Evolutionary conservation across 1,140 invertebrate genomes (phyloP), one percentile per base, ranked within the genome.

Genomic region (Cepaea nemoralis): DNA sequence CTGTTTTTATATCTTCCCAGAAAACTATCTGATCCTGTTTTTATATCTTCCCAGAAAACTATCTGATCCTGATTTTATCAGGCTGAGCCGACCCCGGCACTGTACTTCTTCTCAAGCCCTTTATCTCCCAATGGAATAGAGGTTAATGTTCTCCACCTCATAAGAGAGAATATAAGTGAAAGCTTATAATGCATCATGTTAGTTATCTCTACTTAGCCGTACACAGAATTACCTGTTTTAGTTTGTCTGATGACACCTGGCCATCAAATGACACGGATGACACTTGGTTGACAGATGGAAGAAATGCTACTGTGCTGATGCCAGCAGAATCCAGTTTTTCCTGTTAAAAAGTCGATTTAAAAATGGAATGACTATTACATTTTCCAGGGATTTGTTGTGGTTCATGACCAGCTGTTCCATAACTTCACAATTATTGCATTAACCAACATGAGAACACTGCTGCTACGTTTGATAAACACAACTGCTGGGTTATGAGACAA

Each of bases 221-320:
- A 33, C 66, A 69, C 14, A 16, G 39, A 63, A 33, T 80, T 83
- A 89, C 90, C 88, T 88, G 81, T 40, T 90, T 92, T 22, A 95
- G 84, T 82, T 90, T 88, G 10, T 93, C 91, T 19, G 92, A 83
- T 82, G 93, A 91, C 82, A 95, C 91, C 80, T 92, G 93, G 35
- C 95, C 95, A 39, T 93, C 92, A 84, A 94, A 93, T 75, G 93
- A 93, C 71, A 95, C 93, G 86, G 94, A 93, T 35, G 94, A 94
- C 27, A 95, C 91, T 91, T 95, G 95, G 85, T 94, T 92, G 74
- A 95, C 92, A 76, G 94, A 94, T n/a, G 94, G 92, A 84, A 95
- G 90, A 84, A 93, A 93, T 42, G 94, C 94, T 59, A 94, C 91
- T 42, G 94, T 93, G 0, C 96, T 89, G 48, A 94, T 89, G 0